Percentiles rank a stretch among this genome's conserved stretches.
These are phyloP conservation scores for Lepidochrysops patricia DNA, from an alignment of 2,888 invertebrate genomes.

Conservation along the genomic window DNA sequence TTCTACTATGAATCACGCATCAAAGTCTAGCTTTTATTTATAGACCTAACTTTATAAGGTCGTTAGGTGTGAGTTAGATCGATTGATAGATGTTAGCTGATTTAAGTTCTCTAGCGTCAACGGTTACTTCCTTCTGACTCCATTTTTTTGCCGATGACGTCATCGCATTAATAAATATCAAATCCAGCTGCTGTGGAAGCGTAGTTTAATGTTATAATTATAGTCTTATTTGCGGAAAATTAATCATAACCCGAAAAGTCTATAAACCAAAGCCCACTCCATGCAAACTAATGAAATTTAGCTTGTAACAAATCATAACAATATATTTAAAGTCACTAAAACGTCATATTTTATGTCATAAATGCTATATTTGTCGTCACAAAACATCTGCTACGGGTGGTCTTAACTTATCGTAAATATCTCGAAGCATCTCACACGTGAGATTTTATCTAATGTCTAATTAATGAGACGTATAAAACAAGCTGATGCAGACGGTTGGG, in stretches of 20 bases:
- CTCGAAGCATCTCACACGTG: slow-evolving; percentile 34
- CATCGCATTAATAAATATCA: too few relatives aligned
- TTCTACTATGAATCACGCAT: background rate
- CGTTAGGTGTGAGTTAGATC: background rate
- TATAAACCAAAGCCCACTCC: background rate
- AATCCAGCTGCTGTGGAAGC: too few relatives aligned
- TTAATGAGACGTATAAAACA: slow-evolving; percentile 65
- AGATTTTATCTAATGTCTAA: slow-evolving; percentile 62
- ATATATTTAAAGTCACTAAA: background rate
- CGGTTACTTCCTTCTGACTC: too few relatives aligned
- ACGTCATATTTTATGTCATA: background rate
- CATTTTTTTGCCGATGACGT: too few relatives aligned
- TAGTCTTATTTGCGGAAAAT: too few relatives aligned
- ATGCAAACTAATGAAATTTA: background rate
- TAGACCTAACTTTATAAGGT: background rate
- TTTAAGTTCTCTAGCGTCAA: too few relatives aligned
- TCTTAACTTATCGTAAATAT: slow-evolving; percentile 39
- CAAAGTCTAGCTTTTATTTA: background rate
- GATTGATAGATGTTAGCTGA: too few relatives aligned
- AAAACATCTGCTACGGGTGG: slow-evolving; percentile 32
- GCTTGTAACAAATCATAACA: background rate
- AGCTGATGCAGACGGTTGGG: slow-evolving; percentile 62
- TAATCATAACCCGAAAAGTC: too few relatives aligned
- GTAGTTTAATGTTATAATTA: too few relatives aligned
- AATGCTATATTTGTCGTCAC: slow-evolving; percentile 18